Evolutionary conservation across 2,888 invertebrate genomes (phyloP).

Genomic region (Microchrysa polita): DNA sequence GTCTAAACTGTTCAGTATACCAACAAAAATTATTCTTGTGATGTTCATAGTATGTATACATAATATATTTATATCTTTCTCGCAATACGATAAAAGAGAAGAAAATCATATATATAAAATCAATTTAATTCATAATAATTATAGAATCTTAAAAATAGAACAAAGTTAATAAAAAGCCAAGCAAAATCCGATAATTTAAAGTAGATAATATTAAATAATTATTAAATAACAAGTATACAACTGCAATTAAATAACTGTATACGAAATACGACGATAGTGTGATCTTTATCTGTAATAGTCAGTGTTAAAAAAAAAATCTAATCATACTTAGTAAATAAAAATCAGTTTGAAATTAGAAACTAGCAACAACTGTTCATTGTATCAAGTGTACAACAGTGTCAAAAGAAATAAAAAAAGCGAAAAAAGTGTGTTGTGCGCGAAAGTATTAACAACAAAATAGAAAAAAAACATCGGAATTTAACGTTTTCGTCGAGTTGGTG

Average conservation of each 20-base stretch:
- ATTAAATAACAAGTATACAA: not conserved
- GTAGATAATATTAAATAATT: not conserved
- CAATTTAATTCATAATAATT: not conserved
- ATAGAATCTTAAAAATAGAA: not conserved
- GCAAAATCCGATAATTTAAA: not conserved
- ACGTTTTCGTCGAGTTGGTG: too few species aligned
- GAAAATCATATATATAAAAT: constrained; percentile 9
- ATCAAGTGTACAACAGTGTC: too few species aligned
- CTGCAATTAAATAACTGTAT: not conserved
- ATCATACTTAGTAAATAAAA: constrained; percentile 9
- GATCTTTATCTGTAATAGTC: constrained; percentile 32
- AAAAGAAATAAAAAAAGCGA: too few species aligned
- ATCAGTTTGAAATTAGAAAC: too few species aligned
- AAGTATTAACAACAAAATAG: constrained; percentile 1
- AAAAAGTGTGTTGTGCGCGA: constrained; percentile 23
- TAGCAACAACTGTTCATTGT: not conserved
- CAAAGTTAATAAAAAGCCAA: not conserved
- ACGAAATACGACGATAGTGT: constrained; percentile 4
- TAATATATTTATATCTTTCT: not conserved
- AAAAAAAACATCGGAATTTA: not conserved
- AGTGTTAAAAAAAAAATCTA: not conserved
- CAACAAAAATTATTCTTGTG: not conserved
- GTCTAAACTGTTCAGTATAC: not conserved
- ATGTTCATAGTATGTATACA: not conserved
- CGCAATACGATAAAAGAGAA: not conserved